These are phyloP conservation scores for Sebastes glaucus DNA, from an alignment of 2,797 vertebrate species.

Conservation along the genomic window DNA sequence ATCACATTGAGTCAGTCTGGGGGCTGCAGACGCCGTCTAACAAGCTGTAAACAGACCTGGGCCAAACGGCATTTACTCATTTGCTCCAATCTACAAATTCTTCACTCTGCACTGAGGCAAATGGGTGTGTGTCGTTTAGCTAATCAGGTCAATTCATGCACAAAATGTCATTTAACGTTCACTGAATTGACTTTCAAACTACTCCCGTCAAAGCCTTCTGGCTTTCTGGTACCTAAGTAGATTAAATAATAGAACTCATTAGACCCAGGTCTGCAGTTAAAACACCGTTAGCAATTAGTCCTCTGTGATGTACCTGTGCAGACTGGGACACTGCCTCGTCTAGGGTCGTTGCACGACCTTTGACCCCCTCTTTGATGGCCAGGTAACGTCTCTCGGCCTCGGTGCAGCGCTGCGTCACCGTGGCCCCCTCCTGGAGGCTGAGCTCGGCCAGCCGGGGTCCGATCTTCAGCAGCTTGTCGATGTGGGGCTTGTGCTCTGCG, in stretches of 20 bases:
- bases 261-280: conserved; percentile 6
- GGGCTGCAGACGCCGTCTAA: conserved; percentile 9
- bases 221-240: background rate
- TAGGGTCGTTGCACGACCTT: conserved; percentile 87
- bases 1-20: conserved; percentile 1
- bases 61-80: conserved; percentile 19
- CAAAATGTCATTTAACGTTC: background rate
- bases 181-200: background rate
- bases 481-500: conserved; percentile 97
- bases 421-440: conserved; percentile 89
- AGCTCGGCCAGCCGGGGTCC: conserved; percentile 94
- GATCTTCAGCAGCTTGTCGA: conserved; percentile 98
- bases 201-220: background rate
- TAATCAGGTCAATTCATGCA: background rate
- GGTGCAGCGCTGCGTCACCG: conserved; percentile 87
- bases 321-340: conserved; percentile 97
- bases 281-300: background rate
- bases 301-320: conserved; percentile 85
- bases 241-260: background rate
- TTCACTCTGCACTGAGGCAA: background rate
- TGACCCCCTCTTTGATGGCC: conserved; percentile 94
- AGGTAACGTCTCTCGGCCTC: conserved; percentile 87
- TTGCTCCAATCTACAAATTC: background rate
- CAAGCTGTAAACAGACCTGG: conserved; percentile 15
- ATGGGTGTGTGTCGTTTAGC: background rate